A percentile compares a stretch with the other conserved stretches of the same genome.
Evolutionary conservation across 2,888 invertebrate species (phyloP).

Genomic region (Noctuana brunneofusca): DNA sequence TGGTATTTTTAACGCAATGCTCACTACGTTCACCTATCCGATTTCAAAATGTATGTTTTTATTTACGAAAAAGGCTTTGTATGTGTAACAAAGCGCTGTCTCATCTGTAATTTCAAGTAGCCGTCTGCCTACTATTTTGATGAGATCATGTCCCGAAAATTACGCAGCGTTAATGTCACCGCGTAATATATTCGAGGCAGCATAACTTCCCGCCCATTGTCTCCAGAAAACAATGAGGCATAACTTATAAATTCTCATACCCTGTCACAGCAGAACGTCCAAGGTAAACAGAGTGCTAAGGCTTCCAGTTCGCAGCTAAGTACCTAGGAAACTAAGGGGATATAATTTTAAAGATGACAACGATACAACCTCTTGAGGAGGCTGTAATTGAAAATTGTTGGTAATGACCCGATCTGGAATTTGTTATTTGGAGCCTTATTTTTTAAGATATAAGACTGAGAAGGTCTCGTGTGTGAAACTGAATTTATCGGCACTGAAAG

Average conservation of each 20-base stretch:
- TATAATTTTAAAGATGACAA: conserved; percentile 53
- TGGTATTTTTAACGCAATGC: conserved; percentile 1
- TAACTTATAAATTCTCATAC: conserved; percentile 43
- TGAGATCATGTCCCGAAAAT: conserved; percentile 34
- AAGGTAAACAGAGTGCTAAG: conserved; percentile 32
- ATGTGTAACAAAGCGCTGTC: not conserved
- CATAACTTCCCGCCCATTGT: conserved; percentile 39
- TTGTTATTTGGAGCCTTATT: conserved; percentile 39
- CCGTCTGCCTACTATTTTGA: conserved; percentile 16
- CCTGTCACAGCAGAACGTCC: conserved; percentile 36
- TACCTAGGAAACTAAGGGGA: conserved; percentile 43
- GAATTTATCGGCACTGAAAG: conserved; percentile 46
- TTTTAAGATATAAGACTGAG: conserved; percentile 35
- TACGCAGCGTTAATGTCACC: conserved; percentile 30
- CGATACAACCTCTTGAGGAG: conserved; percentile 43
- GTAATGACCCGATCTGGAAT: conserved; percentile 42
- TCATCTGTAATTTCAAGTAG: conserved; percentile 28
- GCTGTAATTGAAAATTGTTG: conserved; percentile 50
- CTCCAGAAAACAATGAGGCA: conserved; percentile 39
- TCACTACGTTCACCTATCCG: not conserved
- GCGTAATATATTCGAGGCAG: conserved; percentile 35
- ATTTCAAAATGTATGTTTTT: conserved; percentile 9
- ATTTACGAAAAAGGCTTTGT: conserved; percentile 4
- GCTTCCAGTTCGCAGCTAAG: conserved; percentile 37
- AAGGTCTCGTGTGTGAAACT: conserved; percentile 18